Evolutionary conservation across 2,888 invertebrate species (phyloP), one percentile per base, ranked within the genome.

Genomic region (Tholera decimalis): DNA sequence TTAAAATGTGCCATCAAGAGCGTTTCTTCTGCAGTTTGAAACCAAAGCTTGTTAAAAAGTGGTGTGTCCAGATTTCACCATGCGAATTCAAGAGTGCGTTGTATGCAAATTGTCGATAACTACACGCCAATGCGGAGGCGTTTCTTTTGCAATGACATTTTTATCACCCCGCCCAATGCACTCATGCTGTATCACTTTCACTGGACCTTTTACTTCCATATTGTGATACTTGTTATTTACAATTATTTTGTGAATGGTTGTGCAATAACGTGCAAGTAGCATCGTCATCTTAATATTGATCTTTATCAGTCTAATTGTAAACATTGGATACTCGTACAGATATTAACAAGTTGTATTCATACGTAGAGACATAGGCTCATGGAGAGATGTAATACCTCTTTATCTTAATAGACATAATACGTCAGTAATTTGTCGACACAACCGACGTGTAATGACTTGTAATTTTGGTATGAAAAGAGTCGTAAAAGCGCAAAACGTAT

Each of bases 41-140:
- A 56, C 66, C 70, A 82, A 74, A 80, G 72, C 68, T 75, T 72
- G 80, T 72, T 80, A 80, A 85, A 88, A 90, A 85, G 84, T 85
- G 62, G 83, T 82, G 59, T 75, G 80, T 84, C 83, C 75, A 87
- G 87, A 87, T 91, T 91, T 91, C 89, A 86, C 89, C 82, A 77
- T 67, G 79, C 85, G 71, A 88, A 90, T 86, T 80, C 80, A 83
- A 84, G 71, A 79, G 80, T 82, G 83, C 83, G 88, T 87, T 90
- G 88, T 90, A 91, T 92, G 92, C 86, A 90, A 91, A 92, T 93
- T 59, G 56, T 79, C 73, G 72, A 75, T 79, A 79, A 71, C 73
- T 74, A 68, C 74, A 69, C 63, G 73, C 67, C 77, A 78, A 79
- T 83, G 79, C 72, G 84, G 67, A 84, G 85, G 86, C 85, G 85